phyloP scores from a whole-genome alignment of 2,797 vertebrate species.

The Scolopax bukidnonensis region DNA sequence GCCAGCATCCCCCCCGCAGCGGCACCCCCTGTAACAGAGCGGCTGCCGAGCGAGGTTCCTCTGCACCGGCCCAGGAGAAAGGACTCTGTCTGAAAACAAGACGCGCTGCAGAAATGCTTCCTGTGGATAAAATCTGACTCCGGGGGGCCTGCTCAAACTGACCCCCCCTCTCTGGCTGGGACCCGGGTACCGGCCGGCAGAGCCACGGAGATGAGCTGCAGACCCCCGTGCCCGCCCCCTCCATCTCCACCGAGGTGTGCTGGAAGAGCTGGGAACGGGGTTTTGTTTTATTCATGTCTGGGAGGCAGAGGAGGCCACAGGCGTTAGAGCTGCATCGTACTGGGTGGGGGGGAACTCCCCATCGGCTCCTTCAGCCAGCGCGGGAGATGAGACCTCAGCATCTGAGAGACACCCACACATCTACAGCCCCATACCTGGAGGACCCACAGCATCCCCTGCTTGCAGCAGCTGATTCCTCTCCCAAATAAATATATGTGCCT shows the following conservation, averaged over 20 bases:
- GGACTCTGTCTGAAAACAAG: neutral
- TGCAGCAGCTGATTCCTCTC: neutral
- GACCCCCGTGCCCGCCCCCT: neutral
- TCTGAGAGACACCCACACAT: neutral
- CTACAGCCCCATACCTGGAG: neutral
- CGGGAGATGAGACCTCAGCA: neutral
- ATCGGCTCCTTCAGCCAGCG: neutral
- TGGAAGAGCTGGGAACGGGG: neutral
- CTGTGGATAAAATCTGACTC: neutral
- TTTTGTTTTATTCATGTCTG: slow-evolving; percentile 48
- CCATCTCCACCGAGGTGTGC: neutral
- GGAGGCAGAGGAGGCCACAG: slow-evolving; percentile 8
- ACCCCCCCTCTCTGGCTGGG: neutral
- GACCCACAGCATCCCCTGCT: neutral
- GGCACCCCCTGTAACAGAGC: neutral
- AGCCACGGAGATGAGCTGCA: neutral
- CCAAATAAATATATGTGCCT: neutral
- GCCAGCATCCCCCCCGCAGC: neutral
- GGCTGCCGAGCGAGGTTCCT: neutral
- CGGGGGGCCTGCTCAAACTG: neutral
- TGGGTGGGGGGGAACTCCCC: neutral
- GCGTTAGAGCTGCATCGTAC: neutral
- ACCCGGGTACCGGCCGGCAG: neutral
- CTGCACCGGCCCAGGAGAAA: neutral
- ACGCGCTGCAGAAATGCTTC: neutral